These are phyloP conservation scores for Darevskia mixta DNA, from an alignment of 2,797 vertebrate genomes.

Conservation along the genomic window DNA sequence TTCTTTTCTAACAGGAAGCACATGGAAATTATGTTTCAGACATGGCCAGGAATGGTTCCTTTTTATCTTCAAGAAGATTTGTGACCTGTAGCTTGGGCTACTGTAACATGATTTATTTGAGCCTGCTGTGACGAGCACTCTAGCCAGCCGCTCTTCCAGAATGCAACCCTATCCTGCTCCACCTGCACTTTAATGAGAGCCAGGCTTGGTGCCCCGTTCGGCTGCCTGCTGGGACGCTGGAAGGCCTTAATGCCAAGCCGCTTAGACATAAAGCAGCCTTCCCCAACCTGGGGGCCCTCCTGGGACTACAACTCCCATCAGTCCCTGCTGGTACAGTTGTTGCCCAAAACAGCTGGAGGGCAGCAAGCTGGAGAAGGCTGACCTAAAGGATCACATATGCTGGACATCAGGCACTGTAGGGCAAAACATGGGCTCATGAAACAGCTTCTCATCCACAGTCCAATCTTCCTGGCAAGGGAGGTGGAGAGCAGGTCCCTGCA, in stretches of 20 bases:
- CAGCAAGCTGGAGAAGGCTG: no score
- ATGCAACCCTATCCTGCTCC: slow-evolving; percentile 18
- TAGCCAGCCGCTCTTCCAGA: background rate
- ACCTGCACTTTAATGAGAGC: background rate
- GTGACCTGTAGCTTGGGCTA: slow-evolving; percentile 67
- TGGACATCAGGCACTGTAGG: rapidly evolving
- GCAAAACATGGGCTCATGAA: background rate
- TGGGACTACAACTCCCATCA: no score
- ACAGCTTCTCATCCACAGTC: no score
- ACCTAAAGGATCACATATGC: rapidly evolving
- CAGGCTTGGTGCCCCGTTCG: background rate
- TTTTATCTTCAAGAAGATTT: slow-evolving; percentile 71
- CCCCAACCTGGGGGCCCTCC: no score
- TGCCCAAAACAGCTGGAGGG: no score
- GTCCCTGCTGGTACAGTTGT: no score
- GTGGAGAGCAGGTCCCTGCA: no score
- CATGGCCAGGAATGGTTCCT: slow-evolving; percentile 58
- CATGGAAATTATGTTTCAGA: slow-evolving; percentile 66
- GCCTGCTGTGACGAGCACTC: slow-evolving; percentile 46
- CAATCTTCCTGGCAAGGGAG: no score
- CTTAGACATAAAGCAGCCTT: background rate
- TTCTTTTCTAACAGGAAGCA: slow-evolving; percentile 72
- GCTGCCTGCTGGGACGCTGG: rapidly evolving
- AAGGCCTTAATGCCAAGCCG: rapidly evolving
- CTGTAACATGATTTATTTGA: slow-evolving; percentile 65